Evolutionary conservation across 2,888 invertebrate species (phyloP).

Genomic region (Melieria picta): DNA sequence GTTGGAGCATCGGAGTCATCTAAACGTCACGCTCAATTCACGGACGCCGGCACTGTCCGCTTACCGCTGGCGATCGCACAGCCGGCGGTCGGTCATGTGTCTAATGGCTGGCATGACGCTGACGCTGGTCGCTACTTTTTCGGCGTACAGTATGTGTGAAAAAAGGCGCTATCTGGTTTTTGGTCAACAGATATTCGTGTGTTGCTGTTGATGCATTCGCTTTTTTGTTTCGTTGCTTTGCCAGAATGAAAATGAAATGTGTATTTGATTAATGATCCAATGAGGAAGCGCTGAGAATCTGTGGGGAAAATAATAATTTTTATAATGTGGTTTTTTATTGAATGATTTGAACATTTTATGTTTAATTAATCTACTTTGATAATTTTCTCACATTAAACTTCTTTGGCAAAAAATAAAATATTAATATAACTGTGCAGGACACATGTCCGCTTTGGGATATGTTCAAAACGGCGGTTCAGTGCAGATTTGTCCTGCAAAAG

Average conservation of each 20-base stretch:
- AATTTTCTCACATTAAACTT: neutral
- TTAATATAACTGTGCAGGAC: neutral
- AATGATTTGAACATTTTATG: slow-evolving; percentile 9
- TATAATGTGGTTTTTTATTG: slow-evolving; percentile 40
- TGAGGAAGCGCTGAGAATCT: slow-evolving; percentile 53
- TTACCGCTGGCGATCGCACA: neutral
- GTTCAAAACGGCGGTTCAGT: neutral
- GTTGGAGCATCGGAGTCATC: neutral
- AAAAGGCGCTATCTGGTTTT: neutral
- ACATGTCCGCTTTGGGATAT: neutral
- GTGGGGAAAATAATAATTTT: slow-evolving; percentile 56
- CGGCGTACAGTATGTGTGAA: neutral
- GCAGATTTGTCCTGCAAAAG: neutral
- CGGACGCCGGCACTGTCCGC: neutral
- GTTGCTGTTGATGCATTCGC: slow-evolving; percentile 4
- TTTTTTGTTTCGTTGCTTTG: slow-evolving; percentile 4
- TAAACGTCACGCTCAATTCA: too few relatives aligned
- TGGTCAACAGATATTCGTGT: slow-evolving; percentile 4
- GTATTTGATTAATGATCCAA: slow-evolving; percentile 51
- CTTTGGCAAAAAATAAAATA: neutral
- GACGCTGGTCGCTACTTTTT: slow-evolving; percentile 1
- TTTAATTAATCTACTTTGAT: slow-evolving; percentile 11
- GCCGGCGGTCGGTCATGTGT: slow-evolving; percentile 8
- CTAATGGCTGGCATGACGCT: neutral
- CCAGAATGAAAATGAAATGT: slow-evolving; percentile 20